Conservation (phyloP, 2,797 vertebrate genomes). For the Salarias fasciatus region DNA sequence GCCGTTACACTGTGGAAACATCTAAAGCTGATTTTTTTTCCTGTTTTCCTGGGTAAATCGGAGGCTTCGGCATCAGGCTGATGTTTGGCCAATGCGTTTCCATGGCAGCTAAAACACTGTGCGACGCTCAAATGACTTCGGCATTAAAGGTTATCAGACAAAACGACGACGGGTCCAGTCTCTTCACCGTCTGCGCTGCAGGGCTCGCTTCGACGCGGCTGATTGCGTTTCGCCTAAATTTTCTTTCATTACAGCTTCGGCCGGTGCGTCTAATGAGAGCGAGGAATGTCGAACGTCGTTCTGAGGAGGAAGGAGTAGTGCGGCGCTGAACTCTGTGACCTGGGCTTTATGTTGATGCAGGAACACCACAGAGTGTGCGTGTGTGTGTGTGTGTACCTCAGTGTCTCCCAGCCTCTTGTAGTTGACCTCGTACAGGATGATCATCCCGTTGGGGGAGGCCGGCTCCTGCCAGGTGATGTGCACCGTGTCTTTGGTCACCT, state of each 20-base stretch:
- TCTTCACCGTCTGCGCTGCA: constrained; percentile 4
- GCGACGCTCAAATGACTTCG: constrained; percentile 20
- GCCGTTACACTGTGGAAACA: constrained; percentile 11
- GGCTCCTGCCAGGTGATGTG: constrained; percentile 92
- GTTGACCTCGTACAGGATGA: constrained; percentile 94
- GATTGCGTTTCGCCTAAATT: constrained; percentile 26
- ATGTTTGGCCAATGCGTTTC: constrained; percentile 45
- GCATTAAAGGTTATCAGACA: constrained; percentile 43
- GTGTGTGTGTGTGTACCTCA: constrained; percentile 83
- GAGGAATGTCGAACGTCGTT: constrained; percentile 12
- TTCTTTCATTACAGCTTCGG: constrained; percentile 16
- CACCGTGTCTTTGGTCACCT: constrained; percentile 87
- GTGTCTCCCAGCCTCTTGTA: constrained; percentile 90
- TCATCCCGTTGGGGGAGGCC: constrained; percentile 90
- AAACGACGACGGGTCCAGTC: background rate
- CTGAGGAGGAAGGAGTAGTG: constrained; percentile 1
- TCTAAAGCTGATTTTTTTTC: background rate
- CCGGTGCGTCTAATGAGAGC: constrained; percentile 26
- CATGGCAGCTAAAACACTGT: constrained; percentile 60
- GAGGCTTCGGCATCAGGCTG: constrained; percentile 5
- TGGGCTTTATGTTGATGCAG: background rate
- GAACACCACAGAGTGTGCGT: background rate
- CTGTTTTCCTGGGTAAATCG: constrained; percentile 31
- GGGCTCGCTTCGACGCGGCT: constrained; percentile 6
- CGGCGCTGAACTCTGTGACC: constrained; percentile 20